phyloP scores from a whole-genome alignment of 2,113 vertebrate genomes.

The Asarcornis scutulata region DNA sequence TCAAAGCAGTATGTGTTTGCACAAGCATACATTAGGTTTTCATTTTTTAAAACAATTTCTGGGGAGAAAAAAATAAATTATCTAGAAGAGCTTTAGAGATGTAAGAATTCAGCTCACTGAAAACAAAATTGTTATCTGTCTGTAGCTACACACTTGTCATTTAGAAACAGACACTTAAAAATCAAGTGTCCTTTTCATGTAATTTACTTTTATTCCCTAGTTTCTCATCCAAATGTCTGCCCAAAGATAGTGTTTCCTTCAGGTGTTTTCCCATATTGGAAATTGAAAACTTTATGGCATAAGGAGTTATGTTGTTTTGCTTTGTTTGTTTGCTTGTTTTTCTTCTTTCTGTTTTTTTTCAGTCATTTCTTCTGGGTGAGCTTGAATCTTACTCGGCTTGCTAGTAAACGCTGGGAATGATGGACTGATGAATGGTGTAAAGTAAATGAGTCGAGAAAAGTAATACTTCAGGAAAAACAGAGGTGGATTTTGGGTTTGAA shows the following conservation, averaged over 20 bases:
- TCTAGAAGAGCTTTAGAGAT: not conserved
- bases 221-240: not conserved
- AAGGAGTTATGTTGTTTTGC: not conserved
- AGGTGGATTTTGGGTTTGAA: not conserved
- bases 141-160: not conserved
- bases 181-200: not conserved
- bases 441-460: not conserved
- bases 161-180: not conserved
- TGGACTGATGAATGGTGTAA: not conserved
- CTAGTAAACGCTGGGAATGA: not conserved
- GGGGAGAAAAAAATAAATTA: rapidly evolving
- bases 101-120: not conserved
- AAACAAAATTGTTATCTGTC: not conserved
- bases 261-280: not conserved
- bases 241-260: not conserved
- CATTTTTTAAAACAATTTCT: not conserved
- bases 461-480: not conserved
- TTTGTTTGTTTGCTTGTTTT: not conserved
- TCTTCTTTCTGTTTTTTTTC: not conserved
- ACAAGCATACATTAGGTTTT: not conserved
- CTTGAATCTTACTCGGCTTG: not conserved
- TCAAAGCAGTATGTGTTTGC: not conserved
- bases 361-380: not conserved
- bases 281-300: not conserved
- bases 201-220: not conserved